Evolutionary conservation across 1,140 invertebrate genomes (phyloP), one percentile per base, ranked within the genome.

Genomic region (Drosophila persimilis): DNA sequence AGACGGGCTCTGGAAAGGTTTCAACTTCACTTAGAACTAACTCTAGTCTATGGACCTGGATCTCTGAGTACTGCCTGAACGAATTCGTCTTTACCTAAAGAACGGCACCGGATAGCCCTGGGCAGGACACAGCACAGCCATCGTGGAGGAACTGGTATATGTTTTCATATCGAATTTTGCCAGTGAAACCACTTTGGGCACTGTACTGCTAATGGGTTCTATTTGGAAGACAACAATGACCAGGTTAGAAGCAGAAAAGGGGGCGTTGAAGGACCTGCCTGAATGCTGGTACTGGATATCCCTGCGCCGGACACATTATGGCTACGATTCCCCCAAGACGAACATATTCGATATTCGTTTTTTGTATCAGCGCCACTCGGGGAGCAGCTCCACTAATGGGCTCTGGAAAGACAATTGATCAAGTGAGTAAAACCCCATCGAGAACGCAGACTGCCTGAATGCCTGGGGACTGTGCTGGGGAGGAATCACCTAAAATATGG

Each of bases 281-380:
- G 59, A 64, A 47, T 61, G 43, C 92, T 13, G 95, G 93, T 63
- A 94, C 93, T 63, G 95, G 95, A 92, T 93, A 95, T 52, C 94
- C 95, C 92, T 96, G 95, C 50, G 95, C 95, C 86, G 94, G 95
- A 80, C 95, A 95, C 45, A 95, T 92, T 52, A 95, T 95, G 8
- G 81, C 73, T 26, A 86, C 80, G 7, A 41, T 92, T 76, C 39
- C 88, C 4, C 39, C 50, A 35, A 67, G 6, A 2, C 55, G 50
- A 5, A 80, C 81, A 51, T 92, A 93, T 92, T 92, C 94, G 62
- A 93, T 71, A 52, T 83, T 93, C 53, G 94, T 93, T 92, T 94
- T 95, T 15, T 85, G 81, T 61, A 59, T 85, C 3, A 85, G 35
- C 89, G 92, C 94, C 65, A 93, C 77, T 8, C 86, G 92, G n/a